Evolutionary conservation across 2,113 vertebrate genomes (phyloP).

Genomic region (Oreamnos americanus): DNA sequence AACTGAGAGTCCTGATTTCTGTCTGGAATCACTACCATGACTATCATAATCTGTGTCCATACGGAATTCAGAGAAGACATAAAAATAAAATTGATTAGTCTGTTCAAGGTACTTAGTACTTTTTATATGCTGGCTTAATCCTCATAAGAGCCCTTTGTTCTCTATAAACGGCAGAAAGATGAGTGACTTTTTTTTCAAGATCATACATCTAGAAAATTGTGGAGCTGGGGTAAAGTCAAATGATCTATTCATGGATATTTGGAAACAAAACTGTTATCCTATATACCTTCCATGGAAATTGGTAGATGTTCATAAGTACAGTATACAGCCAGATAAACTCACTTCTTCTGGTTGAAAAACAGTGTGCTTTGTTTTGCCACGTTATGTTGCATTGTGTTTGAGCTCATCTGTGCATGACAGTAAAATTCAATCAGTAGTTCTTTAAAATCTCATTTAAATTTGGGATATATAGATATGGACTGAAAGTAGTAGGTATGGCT

Average conservation of each 20-base stretch:
- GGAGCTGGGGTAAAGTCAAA: not conserved
- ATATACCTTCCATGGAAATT: accelerated
- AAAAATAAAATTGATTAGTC: not conserved
- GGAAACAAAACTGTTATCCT: not conserved
- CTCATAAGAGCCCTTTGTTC: not conserved
- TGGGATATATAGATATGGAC: not conserved
- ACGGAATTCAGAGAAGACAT: not conserved
- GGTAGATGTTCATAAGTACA: not conserved
- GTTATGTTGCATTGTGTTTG: not conserved
- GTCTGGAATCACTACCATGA: not conserved
- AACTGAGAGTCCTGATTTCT: not conserved
- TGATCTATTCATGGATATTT: not conserved
- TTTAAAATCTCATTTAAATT: not conserved
- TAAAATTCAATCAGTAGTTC: not conserved
- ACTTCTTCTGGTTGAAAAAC: not conserved
- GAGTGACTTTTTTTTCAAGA: not conserved
- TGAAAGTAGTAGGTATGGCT: not conserved
- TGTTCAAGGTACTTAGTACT: accelerated
- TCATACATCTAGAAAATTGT: not conserved
- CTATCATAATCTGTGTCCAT: not conserved
- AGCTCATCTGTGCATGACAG: not conserved
- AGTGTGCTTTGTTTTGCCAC: not conserved
- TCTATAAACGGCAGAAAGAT: not conserved
- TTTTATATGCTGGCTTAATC: not conserved
- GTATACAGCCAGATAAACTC: not conserved